phyloP scores from a whole-genome alignment of 2,888 invertebrate species.

The Volucella inanis region DNA sequence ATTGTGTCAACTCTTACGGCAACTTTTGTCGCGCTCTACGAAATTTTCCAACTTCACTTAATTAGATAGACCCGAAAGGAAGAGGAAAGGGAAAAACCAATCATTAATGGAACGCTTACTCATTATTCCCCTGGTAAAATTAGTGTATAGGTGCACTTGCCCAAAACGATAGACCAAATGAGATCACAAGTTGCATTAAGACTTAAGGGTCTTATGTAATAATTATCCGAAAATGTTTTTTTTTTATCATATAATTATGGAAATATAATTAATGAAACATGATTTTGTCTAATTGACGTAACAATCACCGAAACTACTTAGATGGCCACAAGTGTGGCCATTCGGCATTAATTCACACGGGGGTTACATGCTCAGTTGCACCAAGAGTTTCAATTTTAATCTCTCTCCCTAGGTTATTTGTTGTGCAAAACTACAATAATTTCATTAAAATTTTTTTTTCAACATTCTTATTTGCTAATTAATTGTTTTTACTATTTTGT shows the following conservation, averaged over 20 bases:
- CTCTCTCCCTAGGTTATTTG: neutral
- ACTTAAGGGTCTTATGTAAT: slow-evolving; percentile 28
- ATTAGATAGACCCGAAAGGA: neutral
- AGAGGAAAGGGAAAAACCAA: neutral
- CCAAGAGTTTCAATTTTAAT: neutral
- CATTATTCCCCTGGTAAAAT: slow-evolving; percentile 2
- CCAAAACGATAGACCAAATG: slow-evolving; percentile 22
- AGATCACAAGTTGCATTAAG: slow-evolving; percentile 6
- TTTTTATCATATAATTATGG: neutral
- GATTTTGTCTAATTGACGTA: slow-evolving; percentile 37
- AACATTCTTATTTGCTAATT: slow-evolving; percentile 8
- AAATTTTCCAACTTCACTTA: neutral
- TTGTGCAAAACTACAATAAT: slow-evolving; percentile 24
- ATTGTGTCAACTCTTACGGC: slow-evolving; percentile 39
- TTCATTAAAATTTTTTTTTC: slow-evolving; percentile 26
- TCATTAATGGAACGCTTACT: slow-evolving; percentile 16
- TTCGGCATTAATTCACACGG: slow-evolving; percentile 1
- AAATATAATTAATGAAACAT: slow-evolving; percentile 27
- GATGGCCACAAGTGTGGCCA: neutral
- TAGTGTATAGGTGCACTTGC: slow-evolving; percentile 11
- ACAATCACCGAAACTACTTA: neutral
- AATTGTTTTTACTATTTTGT: slow-evolving; percentile 15
- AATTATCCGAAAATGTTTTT: neutral
- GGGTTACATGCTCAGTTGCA: slow-evolving; percentile 7
- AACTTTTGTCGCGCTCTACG: neutral